phyloP scores from a whole-genome alignment of 2,888 invertebrate species.

The Acanthacorydalis orientalis region DNA sequence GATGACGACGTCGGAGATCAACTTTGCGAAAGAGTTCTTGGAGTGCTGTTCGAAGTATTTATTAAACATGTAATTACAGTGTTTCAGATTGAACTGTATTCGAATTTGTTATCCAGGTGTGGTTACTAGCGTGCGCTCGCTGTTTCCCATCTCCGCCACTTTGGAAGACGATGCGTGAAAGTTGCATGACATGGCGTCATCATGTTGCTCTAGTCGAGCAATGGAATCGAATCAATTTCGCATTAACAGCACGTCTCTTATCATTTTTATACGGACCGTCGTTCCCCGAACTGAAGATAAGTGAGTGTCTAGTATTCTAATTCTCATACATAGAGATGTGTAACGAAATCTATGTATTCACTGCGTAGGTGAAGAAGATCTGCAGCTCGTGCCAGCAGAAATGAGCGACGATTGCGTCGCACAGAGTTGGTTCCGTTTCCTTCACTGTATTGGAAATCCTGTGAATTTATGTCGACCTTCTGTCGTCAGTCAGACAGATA shows the following conservation, averaged over 20 bases:
- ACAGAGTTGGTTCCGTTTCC: conserved; percentile 90
- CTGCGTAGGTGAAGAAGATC: conserved; percentile 64
- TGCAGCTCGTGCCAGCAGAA: conserved; percentile 58
- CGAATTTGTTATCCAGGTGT: conserved; percentile 26
- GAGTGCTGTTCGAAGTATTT: conserved; percentile 78
- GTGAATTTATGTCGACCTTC: conserved; percentile 80
- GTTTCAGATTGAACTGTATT: neutral
- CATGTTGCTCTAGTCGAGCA: conserved; percentile 83
- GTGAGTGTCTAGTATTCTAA: conserved; percentile 27
- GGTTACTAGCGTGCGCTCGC: conserved; percentile 55
- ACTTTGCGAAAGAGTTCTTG: conserved; percentile 81
- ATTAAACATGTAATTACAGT: neutral
- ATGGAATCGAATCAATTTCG: conserved; percentile 86
- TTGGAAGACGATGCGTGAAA: conserved; percentile 88
- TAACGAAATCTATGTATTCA: conserved; percentile 4
- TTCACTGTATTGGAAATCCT: conserved; percentile 89
- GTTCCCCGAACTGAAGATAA: conserved; percentile 65
- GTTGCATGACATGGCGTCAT: conserved; percentile 88
- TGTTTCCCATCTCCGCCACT: conserved; percentile 90
- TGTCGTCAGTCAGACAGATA: conserved; percentile 51
- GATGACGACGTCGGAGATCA: conserved; percentile 94
- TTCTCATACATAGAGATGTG: neutral
- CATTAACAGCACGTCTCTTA: conserved; percentile 69
- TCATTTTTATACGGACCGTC: conserved; percentile 77
- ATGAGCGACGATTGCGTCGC: conserved; percentile 83